phyloP scores from a whole-genome alignment of 2,888 invertebrate species.

The Ecliptopera silaceata region DNA sequence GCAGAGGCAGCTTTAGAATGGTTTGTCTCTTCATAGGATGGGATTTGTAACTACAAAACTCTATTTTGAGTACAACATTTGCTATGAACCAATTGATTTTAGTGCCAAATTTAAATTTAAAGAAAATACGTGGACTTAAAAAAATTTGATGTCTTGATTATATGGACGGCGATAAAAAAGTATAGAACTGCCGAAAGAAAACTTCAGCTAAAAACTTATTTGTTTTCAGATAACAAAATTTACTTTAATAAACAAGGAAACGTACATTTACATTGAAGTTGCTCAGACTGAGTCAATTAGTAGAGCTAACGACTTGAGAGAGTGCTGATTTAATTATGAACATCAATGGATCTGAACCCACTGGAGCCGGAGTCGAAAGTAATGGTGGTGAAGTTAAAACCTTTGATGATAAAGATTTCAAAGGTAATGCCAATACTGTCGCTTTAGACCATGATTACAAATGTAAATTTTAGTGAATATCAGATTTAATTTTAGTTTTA shows the following conservation, averaged over 20 bases:
- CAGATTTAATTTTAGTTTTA: too few species aligned
- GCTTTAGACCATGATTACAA: not conserved
- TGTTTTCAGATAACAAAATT: slow-evolving; percentile 25
- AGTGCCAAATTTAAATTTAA: too few species aligned
- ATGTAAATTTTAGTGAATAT: not conserved
- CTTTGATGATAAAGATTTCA: slow-evolving; percentile 25
- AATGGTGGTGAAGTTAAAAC: slow-evolving; percentile 16
- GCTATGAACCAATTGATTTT: too few species aligned
- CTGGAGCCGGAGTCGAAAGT: not conserved
- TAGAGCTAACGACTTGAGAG: slow-evolving; percentile 10
- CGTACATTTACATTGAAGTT: slow-evolving; percentile 2
- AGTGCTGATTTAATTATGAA: slow-evolving; percentile 25
- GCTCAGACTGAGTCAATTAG: slow-evolving; percentile 10
- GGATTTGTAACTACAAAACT: too few species aligned
- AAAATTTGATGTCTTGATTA: too few species aligned
- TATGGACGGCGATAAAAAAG: too few species aligned
- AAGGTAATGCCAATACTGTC: slow-evolving; percentile 18
- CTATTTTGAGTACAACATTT: too few species aligned
- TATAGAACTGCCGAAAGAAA: not conserved
- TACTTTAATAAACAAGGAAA: slow-evolving; percentile 10
- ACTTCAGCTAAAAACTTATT: slow-evolving; percentile 5
- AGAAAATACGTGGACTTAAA: too few species aligned
- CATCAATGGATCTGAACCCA: slow-evolving; percentile 11
- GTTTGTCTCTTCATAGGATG: too few species aligned
- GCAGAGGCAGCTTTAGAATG: too few species aligned